A percentile compares a stretch with the other conserved stretches of the same genome.
phyloP scores from a whole-genome alignment of 2,888 invertebrate genomes.

The Aleiodes testaceus region DNA sequence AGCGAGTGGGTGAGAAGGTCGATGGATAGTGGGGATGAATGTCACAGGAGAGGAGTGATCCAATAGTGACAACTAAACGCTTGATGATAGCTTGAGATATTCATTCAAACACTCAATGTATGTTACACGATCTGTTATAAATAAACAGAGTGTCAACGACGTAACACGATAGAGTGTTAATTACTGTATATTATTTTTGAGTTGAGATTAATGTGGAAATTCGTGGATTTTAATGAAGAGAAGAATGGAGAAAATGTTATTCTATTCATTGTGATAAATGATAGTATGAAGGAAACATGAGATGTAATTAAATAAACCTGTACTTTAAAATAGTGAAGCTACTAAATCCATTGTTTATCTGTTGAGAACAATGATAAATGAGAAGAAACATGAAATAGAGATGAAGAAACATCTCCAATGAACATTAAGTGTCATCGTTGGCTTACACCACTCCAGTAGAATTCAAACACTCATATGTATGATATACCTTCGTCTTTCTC shows the following conservation, averaged over 20 bases:
- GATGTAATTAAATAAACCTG: neutral
- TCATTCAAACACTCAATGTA: constrained; percentile 36
- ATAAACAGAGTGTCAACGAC: constrained; percentile 10
- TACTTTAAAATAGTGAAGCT: too few species aligned
- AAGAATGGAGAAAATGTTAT: neutral
- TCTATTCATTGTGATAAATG: neutral
- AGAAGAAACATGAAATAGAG: constrained; percentile 6
- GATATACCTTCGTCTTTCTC: neutral
- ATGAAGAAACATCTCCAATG: neutral
- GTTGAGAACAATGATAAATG: neutral
- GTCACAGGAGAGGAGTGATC: constrained; percentile 4
- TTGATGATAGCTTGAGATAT: constrained; percentile 21
- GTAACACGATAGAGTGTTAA: neutral
- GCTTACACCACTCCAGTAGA: neutral
- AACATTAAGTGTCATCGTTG: neutral
- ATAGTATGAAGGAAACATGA: constrained; percentile 7
- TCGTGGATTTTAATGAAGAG: neutral
- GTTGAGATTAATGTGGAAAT: too few species aligned
- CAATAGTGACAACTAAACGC: constrained; percentile 22
- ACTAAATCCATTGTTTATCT: neutral
- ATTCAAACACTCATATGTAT: neutral
- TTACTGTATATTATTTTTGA: too few species aligned
- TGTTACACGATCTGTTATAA: constrained; percentile 8
- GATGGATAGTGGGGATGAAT: constrained; percentile 27
- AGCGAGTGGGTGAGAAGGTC: neutral